Conservation (phyloP, 2,888 invertebrate species). For the Cantharis rustica region DNA sequence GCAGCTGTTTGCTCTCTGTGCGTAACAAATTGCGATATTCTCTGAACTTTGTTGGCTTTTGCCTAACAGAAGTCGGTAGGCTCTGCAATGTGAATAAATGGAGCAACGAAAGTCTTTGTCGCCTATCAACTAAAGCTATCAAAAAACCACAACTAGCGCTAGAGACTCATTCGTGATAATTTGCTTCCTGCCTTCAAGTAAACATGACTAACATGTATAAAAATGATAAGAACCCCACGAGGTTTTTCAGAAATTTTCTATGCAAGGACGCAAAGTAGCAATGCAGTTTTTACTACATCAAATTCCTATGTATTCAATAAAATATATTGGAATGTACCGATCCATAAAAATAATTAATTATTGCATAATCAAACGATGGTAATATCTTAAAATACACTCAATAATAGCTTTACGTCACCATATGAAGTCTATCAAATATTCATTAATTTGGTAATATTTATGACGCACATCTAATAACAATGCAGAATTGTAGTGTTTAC, state of each 20-base stretch:
- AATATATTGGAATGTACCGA: neutral
- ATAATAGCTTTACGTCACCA: neutral
- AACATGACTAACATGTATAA: neutral
- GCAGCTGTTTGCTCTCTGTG: neutral
- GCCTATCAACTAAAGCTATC: neutral
- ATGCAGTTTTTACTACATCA: neutral
- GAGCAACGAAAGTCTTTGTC: neutral
- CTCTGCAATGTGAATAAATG: neutral
- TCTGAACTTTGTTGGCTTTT: neutral
- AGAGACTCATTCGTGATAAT: neutral
- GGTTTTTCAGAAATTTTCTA: neutral
- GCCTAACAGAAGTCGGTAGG: neutral
- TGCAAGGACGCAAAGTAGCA: neutral
- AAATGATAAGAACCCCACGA: neutral
- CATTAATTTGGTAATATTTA: neutral
- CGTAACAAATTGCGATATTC: neutral
- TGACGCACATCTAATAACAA: neutral
- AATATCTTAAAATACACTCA: constrained; percentile 1
- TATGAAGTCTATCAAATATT: neutral
- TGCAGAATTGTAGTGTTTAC: neutral
- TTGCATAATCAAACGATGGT: neutral
- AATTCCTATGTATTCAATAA: neutral
- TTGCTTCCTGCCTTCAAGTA: neutral
- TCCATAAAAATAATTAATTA: neutral
- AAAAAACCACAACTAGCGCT: neutral